A percentile compares a stretch with the other conserved stretches of the same genome.
These are phyloP conservation scores for Heliconius melpomene DNA, from an alignment of 1,140 invertebrate species.

Conservation along the genomic window DNA sequence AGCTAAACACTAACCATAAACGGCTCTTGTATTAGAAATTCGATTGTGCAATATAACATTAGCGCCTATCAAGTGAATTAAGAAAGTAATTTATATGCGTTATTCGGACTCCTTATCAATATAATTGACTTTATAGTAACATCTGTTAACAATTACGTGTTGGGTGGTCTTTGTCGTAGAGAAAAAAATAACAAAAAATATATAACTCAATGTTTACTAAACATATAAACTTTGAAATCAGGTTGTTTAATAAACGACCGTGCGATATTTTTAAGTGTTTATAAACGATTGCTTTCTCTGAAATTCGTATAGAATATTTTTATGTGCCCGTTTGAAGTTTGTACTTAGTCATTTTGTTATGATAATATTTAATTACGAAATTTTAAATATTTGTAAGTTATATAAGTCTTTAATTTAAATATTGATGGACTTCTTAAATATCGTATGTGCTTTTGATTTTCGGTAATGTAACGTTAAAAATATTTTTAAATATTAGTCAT, in stretches of 20 bases:
- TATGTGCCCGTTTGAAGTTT: constrained; percentile 18
- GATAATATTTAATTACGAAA: background rate
- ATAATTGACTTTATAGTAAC: constrained; percentile 58
- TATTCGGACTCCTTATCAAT: constrained; percentile 56
- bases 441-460: background rate
- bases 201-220: constrained; percentile 61
- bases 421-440: constrained; percentile 5
- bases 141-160: constrained; percentile 60
- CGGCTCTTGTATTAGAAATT: constrained; percentile 1
- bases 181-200: constrained; percentile 49
- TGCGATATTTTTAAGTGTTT: constrained; percentile 34
- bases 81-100: constrained; percentile 37
- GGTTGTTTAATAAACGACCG: constrained; percentile 42
- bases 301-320: constrained; percentile 14
- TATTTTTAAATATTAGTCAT: constrained; percentile 6
- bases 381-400: background rate
- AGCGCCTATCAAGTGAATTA: constrained; percentile 5
- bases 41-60: background rate
- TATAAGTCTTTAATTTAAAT: background rate
- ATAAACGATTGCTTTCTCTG: constrained; percentile 34
- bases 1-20: background rate
- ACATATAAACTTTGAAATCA: constrained; percentile 51
- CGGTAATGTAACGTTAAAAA: background rate
- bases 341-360: background rate
- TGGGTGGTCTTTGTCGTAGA: constrained; percentile 70